A percentile compares a stretch with the other conserved stretches of the same genome.
Evolutionary conservation across 2,113 vertebrate species (phyloP).

Genomic region (Cyphomyrus plagiostoma): DNA sequence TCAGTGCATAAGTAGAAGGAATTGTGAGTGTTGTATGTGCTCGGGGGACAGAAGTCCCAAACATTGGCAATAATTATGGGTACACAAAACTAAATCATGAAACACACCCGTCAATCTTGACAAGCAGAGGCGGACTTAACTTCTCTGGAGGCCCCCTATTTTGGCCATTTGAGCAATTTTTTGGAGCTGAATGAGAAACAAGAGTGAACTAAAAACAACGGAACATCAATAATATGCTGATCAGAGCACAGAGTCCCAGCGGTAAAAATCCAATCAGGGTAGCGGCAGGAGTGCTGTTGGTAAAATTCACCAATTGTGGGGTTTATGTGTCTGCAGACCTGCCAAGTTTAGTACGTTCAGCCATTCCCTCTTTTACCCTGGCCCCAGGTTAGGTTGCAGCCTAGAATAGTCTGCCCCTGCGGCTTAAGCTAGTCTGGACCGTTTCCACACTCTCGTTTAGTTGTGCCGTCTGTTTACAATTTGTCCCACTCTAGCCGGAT

Average conservation of each 20-base stretch:
- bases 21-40: background rate
- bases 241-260: background rate
- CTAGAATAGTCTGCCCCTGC: background rate
- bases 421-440: background rate
- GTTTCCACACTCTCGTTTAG: background rate
- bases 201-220: background rate
- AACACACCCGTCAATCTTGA: background rate
- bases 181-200: background rate
- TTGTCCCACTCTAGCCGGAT: background rate
- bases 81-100: background rate
- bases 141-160: background rate
- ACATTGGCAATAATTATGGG: background rate
- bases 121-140: background rate
- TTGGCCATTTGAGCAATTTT: background rate
- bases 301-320: too few relatives aligned
- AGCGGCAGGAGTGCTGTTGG: too few relatives aligned
- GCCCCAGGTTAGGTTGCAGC: background rate
- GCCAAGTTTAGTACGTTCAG: background rate
- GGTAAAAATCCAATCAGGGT: too few relatives aligned
- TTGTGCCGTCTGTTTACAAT: background rate
- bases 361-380: background rate
- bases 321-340: background rate
- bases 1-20: background rate
- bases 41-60: background rate
- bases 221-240: background rate